Base-by-base conservation (phyloP, 2,888 invertebrate species). In the Cryptus viduatorius region DNA sequence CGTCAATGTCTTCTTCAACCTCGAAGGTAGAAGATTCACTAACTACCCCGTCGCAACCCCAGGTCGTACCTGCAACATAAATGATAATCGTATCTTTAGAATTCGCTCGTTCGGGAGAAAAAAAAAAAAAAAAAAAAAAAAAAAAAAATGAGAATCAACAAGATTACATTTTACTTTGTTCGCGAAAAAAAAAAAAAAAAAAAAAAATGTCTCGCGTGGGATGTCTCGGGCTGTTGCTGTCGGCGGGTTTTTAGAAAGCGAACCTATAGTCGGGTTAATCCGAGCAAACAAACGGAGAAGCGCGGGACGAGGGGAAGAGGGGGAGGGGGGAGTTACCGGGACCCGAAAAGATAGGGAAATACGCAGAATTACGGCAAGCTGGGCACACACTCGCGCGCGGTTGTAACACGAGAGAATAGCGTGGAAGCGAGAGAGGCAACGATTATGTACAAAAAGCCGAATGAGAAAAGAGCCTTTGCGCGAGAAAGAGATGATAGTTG, bases 31-130 rank as follows among this genome's bases (percentile, higher is more conserved):
- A 90, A 88, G 86, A 83, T 89, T 90, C 89, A 87, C 90, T 91
- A 89, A 90, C 93, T 92, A 93, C 92, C 92, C 91, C 92, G 90
- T 92, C 92, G 86, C 90, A 91, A 91, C 90, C 92, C 93, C 93
- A 92, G 93, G 92, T 91, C 90, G 92, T 91, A 92, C 93, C 93
- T 93, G 90, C 8, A 92, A 90, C 85, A 89, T 42, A 78, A 42
- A 76, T 67, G 80, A 46, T n/a, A 65, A 65, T 1, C 73, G 12
- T 44, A 64, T 12, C 19, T 12, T 79, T 75, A 75, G 37, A 69
- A 14, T 46, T 59, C 7, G 7, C n/a, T 50, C 10, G 10, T 46
- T 24, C 14, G 2, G 19, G 37, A 68, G 48, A 64, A 61, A 5
- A 44, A 16, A 67, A 78, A 72, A 29, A 29, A 48, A 68, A 12